phyloP scores from a whole-genome alignment of 2,113 vertebrate species.

The Macroglossus sobrinus region DNA sequence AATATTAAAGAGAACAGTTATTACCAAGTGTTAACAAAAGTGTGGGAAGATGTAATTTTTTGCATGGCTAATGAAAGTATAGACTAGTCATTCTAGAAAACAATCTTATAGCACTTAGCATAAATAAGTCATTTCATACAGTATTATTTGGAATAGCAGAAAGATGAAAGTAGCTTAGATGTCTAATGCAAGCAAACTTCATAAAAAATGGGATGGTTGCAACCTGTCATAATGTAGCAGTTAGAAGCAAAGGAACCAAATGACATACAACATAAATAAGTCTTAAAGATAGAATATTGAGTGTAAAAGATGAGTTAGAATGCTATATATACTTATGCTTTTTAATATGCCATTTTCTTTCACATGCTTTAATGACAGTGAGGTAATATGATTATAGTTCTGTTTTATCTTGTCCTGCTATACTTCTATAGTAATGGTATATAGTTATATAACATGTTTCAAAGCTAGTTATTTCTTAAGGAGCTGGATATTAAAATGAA shows the following conservation, averaged over 20 bases:
- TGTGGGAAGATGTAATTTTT: background rate
- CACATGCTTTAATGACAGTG: background rate
- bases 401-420: background rate
- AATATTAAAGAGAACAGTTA: background rate
- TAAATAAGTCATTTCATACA: background rate
- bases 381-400: background rate
- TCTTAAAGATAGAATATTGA: background rate
- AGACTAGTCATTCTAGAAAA: background rate
- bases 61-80: background rate
- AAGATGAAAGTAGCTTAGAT: background rate
- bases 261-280: background rate
- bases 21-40: background rate
- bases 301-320: background rate
- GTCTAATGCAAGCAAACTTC: background rate
- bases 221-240: background rate
- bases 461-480: background rate
- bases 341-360: background rate
- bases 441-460: background rate
- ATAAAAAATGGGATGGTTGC: background rate
- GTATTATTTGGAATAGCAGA: background rate
- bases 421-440: background rate
- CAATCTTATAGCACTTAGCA: background rate
- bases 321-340: background rate
- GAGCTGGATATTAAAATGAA: background rate
- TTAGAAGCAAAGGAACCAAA: background rate